phyloP scores from a whole-genome alignment of 53 echinoderm and acorn worm genomes.

The Pentamera pediparva region DNA sequence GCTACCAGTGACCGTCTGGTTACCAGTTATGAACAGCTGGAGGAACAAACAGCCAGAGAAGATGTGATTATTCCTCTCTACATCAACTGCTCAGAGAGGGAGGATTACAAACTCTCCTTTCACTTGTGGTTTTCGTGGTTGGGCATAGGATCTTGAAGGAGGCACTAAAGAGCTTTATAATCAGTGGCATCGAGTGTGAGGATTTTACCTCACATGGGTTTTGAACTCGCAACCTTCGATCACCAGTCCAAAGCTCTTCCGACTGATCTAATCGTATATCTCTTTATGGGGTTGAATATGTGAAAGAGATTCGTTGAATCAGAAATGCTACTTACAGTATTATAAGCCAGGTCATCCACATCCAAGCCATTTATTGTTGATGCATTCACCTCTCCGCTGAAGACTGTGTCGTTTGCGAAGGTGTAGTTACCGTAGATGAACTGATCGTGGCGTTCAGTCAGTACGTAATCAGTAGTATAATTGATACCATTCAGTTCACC shows the following conservation, averaged over 20 bases:
- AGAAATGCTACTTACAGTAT: conserved; percentile 34
- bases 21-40: conserved; percentile 56
- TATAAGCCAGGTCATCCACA: conserved; percentile 42
- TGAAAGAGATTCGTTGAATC: background rate
- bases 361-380: conserved; percentile 31
- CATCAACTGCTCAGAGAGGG: no score
- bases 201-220: no score
- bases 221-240: background rate
- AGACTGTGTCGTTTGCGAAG: conserved; percentile 2
- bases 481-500: conserved; percentile 63
- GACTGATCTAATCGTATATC: background rate
- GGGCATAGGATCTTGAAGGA: no score
- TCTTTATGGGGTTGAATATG: no score
- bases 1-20: conserved; percentile 54
- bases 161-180: no score
- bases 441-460: conserved; percentile 17
- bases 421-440: background rate
- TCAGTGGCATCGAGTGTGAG: no score
- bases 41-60: background rate
- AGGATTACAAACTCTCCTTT: no score
- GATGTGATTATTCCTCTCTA: background rate
- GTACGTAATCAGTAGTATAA: background rate
- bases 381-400: conserved; percentile 16
- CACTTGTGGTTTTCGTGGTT: no score
- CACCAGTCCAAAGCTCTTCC: background rate